phyloP scores from a whole-genome alignment of 2,888 invertebrate species.

The Aspidiotus rigidus region DNA sequence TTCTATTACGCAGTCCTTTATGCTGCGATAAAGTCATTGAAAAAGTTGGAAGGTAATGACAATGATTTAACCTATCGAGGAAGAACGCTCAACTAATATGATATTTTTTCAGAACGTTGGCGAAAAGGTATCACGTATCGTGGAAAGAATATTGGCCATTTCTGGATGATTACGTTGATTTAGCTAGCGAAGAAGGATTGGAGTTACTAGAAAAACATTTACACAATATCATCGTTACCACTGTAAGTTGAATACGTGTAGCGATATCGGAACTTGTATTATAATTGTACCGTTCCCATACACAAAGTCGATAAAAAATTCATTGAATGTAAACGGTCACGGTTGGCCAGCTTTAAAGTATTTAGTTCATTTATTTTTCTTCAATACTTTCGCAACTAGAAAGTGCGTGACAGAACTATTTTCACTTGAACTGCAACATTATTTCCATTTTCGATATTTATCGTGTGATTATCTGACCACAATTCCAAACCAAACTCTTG shows the following conservation, averaged over 20 bases:
- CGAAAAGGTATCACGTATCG: constrained; percentile 59
- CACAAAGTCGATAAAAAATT: too few species aligned
- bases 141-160: constrained; percentile 95
- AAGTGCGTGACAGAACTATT: too few species aligned
- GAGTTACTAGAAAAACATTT: constrained; percentile 65
- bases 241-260: constrained; percentile 40
- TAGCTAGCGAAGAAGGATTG: constrained; percentile 65
- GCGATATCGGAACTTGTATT: not conserved
- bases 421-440: too few species aligned
- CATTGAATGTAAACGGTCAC: too few species aligned
- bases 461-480: too few species aligned
- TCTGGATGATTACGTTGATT: constrained; percentile 68
- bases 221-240: constrained; percentile 48
- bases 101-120: constrained; percentile 50
- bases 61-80: not conserved
- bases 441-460: too few species aligned
- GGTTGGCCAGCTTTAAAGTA: too few species aligned
- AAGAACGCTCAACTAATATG: not conserved
- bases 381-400: too few species aligned
- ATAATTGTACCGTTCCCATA: not conserved
- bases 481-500: too few species aligned
- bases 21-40: constrained; percentile 86
- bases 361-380: too few species aligned
- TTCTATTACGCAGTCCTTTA: constrained; percentile 29
- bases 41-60: constrained; percentile 57